Conservation (phyloP, 2,888 invertebrate genomes). For the Acronicta alni region DNA sequence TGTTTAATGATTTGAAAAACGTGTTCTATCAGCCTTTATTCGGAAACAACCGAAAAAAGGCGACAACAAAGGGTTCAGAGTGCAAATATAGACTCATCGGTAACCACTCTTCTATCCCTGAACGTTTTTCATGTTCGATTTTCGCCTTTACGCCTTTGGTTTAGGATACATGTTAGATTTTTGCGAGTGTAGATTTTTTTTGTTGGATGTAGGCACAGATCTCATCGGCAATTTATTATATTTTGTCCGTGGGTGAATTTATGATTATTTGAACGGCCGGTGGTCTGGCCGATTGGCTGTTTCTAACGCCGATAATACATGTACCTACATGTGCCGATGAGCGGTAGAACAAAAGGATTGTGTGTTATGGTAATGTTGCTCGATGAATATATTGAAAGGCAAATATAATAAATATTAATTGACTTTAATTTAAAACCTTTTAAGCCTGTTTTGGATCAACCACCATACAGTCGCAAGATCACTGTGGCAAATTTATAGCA, state of each 20-base stretch:
- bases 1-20: slow-evolving; percentile 90
- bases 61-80: slow-evolving; percentile 86
- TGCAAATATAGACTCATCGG: slow-evolving; percentile 86
- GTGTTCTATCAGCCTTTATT: slow-evolving; percentile 89
- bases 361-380: slow-evolving; percentile 55
- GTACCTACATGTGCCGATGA: slow-evolving; percentile 67
- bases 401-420: slow-evolving; percentile 38
- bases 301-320: slow-evolving; percentile 84
- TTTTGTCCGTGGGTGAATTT: slow-evolving; percentile 88
- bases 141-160: slow-evolving; percentile 57
- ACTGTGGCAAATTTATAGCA: too few relatives aligned
- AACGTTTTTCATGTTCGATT: slow-evolving; percentile 53
- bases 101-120: slow-evolving; percentile 43
- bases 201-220: slow-evolving; percentile 83
- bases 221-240: slow-evolving; percentile 89
- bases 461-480: too few relatives aligned
- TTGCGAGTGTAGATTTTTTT: slow-evolving; percentile 47
- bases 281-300: slow-evolving; percentile 83
- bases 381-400: slow-evolving; percentile 51
- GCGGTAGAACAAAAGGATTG: slow-evolving; percentile 56
- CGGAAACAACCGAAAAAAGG: slow-evolving; percentile 88
- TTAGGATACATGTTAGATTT: slow-evolving; percentile 54
- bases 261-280: slow-evolving; percentile 87
- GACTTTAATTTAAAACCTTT: slow-evolving; percentile 5
- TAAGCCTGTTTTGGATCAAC: too few relatives aligned